A percentile compares a stretch with the other conserved stretches of the same genome.
These are phyloP conservation scores for Tenualosa thibaudeaui DNA, from an alignment of 2,797 vertebrate species.

Conservation along the genomic window DNA sequence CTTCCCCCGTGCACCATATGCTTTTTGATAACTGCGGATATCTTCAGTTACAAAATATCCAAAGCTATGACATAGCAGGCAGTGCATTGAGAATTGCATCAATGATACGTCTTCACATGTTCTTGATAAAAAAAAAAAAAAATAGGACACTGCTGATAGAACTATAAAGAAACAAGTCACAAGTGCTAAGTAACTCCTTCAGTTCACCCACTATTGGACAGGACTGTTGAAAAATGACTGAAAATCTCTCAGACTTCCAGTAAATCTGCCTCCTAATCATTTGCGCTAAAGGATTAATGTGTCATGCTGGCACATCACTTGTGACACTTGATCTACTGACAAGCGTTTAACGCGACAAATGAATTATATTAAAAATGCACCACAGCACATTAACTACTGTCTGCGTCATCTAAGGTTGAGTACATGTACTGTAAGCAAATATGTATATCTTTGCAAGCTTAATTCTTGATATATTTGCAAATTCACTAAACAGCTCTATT, in stretches of 20 bases:
- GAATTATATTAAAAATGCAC: slow-evolving; percentile 14
- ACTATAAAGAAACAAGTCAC: neutral
- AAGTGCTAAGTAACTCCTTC: slow-evolving; percentile 9
- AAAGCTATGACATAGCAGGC: slow-evolving; percentile 28
- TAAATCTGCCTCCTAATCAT: slow-evolving; percentile 11
- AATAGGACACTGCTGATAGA: neutral
- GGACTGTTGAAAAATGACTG: neutral
- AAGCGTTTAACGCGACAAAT: neutral
- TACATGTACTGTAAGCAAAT: neutral
- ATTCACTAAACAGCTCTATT: neutral
- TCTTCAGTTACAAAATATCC: slow-evolving; percentile 47
- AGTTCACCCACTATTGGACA: neutral
- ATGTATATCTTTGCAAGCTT: neutral
- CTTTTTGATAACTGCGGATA: slow-evolving; percentile 19
- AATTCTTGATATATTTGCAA: slow-evolving; percentile 12
- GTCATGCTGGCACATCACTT: slow-evolving; percentile 22
- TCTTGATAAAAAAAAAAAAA: slow-evolving; percentile 10
- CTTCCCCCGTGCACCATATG: slow-evolving; percentile 32
- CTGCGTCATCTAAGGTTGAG: neutral
- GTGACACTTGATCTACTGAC: neutral
- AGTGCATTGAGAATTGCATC: slow-evolving; percentile 16
- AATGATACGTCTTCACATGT: neutral
- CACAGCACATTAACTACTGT: neutral
- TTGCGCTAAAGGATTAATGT: slow-evolving; percentile 5
- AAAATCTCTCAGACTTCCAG: neutral